Conservation (phyloP, 2,888 invertebrate genomes). For the Thecocarcelia acutangulata region DNA sequence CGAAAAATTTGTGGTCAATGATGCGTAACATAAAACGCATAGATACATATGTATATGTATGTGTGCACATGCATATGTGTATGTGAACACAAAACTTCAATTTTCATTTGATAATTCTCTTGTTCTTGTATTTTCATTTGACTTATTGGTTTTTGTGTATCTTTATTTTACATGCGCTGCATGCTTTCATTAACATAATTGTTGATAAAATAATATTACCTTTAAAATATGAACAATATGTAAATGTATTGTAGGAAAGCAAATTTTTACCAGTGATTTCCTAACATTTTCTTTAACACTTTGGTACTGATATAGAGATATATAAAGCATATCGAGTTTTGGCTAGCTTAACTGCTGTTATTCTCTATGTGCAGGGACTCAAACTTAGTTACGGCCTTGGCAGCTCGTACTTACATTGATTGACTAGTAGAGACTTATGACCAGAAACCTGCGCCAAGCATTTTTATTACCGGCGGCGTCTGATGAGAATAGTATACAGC, state of each 20-base stretch:
- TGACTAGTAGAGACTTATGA: no score
- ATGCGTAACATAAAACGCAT: constrained; percentile 11
- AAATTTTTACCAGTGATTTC: constrained; percentile 2
- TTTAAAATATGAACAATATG: constrained; percentile 7
- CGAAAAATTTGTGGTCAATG: neutral
- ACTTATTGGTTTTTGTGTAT: constrained; percentile 19
- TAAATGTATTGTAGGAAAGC: neutral
- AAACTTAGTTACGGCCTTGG: no score
- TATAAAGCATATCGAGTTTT: no score
- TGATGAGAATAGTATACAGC: no score
- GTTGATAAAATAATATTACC: constrained; percentile 31
- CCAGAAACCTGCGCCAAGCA: no score
- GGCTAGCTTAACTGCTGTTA: no score
- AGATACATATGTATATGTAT: no score
- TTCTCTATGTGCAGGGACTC: no score
- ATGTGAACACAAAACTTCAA: neutral
- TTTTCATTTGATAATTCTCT: constrained; percentile 14
- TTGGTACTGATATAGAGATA: no score
- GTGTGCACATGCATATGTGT: no score
- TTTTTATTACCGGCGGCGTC: no score
- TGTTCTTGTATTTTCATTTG: constrained; percentile 7
- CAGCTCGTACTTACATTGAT: no score
- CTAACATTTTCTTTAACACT: neutral
- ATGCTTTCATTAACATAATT: constrained; percentile 23
- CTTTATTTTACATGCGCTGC: neutral